A percentile compares a stretch with the other conserved stretches of the same genome.
These are phyloP conservation scores for Mus minutoides DNA, from an alignment of 2,797 vertebrate species.

Conservation along the genomic window DNA sequence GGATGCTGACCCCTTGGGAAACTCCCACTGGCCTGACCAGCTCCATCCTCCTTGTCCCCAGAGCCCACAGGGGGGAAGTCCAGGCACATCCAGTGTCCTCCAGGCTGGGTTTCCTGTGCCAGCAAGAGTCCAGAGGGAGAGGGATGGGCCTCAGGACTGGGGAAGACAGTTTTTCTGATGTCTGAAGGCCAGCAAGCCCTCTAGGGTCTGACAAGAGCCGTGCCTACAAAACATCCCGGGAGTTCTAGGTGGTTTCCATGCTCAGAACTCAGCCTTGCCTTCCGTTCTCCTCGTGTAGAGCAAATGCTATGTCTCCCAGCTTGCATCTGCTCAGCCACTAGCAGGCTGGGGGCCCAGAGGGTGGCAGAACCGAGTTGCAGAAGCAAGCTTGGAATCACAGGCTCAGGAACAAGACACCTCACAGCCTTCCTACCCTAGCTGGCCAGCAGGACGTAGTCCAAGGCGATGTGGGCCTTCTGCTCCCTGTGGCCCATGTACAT, in stretches of 20 bases:
- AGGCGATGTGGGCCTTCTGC: fast-evolving
- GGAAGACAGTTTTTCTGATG: not conserved
- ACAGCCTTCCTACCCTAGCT: not conserved
- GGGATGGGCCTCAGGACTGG: not conserved
- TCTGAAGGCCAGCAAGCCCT: not conserved
- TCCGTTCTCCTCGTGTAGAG: slow-evolving; percentile 64
- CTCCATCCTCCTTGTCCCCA: not conserved
- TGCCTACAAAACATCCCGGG: not conserved
- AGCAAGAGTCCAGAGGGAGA: slow-evolving; percentile 10
- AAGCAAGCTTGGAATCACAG: not conserved
- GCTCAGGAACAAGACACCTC: not conserved
- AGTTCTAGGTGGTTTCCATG: slow-evolving; percentile 81
- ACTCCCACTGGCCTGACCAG: slow-evolving; percentile 2
- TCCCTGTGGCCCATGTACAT: not conserved
- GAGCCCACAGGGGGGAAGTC: slow-evolving; percentile 69
- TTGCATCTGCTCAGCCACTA: slow-evolving; percentile 35
- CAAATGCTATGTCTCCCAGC: slow-evolving; percentile 40
- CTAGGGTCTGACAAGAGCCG: not conserved
- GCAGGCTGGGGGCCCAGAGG: not conserved
- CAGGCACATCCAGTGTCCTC: slow-evolving; percentile 47
- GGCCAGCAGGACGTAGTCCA: too few relatives aligned
- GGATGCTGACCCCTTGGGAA: not conserved
- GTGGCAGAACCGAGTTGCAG: not conserved
- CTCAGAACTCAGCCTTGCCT: slow-evolving; percentile 36
- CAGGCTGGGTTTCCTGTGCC: slow-evolving; percentile 40